phyloP scores from a whole-genome alignment of 2,888 invertebrate genomes.

The Spialia ferax region DNA sequence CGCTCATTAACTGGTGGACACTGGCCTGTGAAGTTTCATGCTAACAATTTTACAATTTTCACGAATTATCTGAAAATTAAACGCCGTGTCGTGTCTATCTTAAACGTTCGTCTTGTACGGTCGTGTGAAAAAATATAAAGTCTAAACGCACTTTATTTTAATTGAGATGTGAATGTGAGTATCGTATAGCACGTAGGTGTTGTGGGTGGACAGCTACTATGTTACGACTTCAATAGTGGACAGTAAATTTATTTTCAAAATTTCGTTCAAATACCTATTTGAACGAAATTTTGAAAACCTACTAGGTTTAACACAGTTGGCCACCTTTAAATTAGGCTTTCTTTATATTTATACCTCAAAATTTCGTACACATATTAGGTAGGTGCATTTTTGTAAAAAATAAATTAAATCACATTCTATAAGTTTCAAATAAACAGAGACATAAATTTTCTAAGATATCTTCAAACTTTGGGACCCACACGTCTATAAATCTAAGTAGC shows the following conservation, averaged over 20 bases:
- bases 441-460: too few species aligned
- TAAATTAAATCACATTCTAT: too few species aligned
- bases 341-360: too few species aligned
- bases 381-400: too few species aligned
- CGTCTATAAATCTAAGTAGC: too few species aligned
- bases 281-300: too few species aligned
- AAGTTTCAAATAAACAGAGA: too few species aligned
- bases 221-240: constrained; percentile 1
- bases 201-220: constrained; percentile 9
- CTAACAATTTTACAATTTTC: constrained; percentile 75
- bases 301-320: too few species aligned
- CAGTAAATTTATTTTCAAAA: not conserved
- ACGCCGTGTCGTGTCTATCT: constrained; percentile 36
- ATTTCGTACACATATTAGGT: too few species aligned
- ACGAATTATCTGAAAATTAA: constrained; percentile 61
- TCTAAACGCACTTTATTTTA: constrained; percentile 13
- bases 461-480: too few species aligned
- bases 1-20: constrained; percentile 69
- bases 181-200: not conserved
- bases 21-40: constrained; percentile 59
- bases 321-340: too few species aligned
- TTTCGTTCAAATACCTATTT: not conserved
- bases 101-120: constrained; percentile 11
- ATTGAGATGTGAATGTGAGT: constrained; percentile 20
- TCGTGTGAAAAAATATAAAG: constrained; percentile 22